These are phyloP conservation scores for Manis crassicaudata DNA, from an alignment of 2,797 vertebrate species.

Conservation along the genomic window DNA sequence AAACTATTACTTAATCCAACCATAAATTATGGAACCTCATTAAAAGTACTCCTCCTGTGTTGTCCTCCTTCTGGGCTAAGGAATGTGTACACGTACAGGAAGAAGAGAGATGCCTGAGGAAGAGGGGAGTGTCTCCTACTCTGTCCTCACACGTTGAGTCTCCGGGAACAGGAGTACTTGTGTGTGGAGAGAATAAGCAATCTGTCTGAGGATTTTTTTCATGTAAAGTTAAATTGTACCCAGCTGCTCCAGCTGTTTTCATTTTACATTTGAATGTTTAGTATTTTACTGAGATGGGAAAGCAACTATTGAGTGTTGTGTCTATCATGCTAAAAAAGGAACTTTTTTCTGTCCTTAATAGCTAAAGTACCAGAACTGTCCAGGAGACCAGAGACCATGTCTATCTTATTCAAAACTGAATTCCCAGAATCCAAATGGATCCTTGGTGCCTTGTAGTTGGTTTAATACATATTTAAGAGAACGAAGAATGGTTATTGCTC, in stretches of 20 bases:
- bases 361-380: conserved; percentile 37
- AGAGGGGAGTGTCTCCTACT: background rate
- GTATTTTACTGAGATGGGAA: conserved; percentile 73
- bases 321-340: conserved; percentile 59
- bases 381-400: conserved; percentile 44
- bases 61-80: conserved; percentile 11
- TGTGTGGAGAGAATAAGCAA: conserved; percentile 69
- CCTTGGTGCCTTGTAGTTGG: background rate
- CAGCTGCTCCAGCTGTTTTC: conserved; percentile 79
- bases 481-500: background rate
- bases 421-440: conserved; percentile 4
- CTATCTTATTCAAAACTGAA: background rate
- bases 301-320: conserved; percentile 55
- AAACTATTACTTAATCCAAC: conserved; percentile 70
- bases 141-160: background rate
- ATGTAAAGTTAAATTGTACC: conserved; percentile 77
- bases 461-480: background rate
- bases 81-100: background rate
- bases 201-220: conserved; percentile 73
- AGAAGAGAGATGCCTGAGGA: background rate
- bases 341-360: conserved; percentile 19
- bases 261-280: conserved; percentile 79
- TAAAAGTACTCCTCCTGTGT: conserved; percentile 20
- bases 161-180: conserved; percentile 60
- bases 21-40: conserved; percentile 38